Conservation (phyloP, 2,888 invertebrate species). For the Trichogramma dendrolimi region DNA sequence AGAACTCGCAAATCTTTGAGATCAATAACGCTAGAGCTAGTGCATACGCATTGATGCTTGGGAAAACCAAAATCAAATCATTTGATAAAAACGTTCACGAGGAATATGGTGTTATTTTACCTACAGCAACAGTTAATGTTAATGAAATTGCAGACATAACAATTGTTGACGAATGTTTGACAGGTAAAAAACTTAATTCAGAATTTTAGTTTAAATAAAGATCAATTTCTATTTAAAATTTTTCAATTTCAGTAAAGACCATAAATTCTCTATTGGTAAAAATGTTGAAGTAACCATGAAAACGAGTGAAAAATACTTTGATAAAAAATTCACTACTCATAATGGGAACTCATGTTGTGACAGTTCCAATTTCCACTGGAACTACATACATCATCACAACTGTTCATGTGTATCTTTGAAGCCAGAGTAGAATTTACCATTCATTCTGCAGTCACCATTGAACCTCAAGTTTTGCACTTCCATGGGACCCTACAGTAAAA, state of each 20-base stretch:
- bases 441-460: slow-evolving; percentile 43
- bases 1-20: slow-evolving; percentile 54
- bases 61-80: slow-evolving; percentile 60
- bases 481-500: slow-evolving; percentile 47
- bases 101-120: slow-evolving; percentile 57
- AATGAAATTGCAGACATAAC: slow-evolving; percentile 66
- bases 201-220: not conserved
- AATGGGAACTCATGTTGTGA: slow-evolving; percentile 73
- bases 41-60: slow-evolving; percentile 56
- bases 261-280: slow-evolving; percentile 62
- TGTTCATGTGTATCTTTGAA: too few relatives aligned
- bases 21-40: slow-evolving; percentile 42
- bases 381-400: slow-evolving; percentile 49
- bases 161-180: too few relatives aligned
- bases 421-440: slow-evolving; percentile 44
- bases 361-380: slow-evolving; percentile 61
- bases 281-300: slow-evolving; percentile 56
- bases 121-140: slow-evolving; percentile 68
- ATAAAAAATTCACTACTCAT: slow-evolving; percentile 55
- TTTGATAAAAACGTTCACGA: slow-evolving; percentile 63
- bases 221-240: slow-evolving; percentile 11
- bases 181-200: slow-evolving; percentile 45
- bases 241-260: slow-evolving; percentile 54
- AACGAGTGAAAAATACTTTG: slow-evolving; percentile 58
- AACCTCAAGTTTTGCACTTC: slow-evolving; percentile 43